A percentile compares a stretch with the other conserved stretches of the same genome.
Evolutionary conservation across 2,888 invertebrate species (phyloP).

Genomic region (Zele albiditarsus): DNA sequence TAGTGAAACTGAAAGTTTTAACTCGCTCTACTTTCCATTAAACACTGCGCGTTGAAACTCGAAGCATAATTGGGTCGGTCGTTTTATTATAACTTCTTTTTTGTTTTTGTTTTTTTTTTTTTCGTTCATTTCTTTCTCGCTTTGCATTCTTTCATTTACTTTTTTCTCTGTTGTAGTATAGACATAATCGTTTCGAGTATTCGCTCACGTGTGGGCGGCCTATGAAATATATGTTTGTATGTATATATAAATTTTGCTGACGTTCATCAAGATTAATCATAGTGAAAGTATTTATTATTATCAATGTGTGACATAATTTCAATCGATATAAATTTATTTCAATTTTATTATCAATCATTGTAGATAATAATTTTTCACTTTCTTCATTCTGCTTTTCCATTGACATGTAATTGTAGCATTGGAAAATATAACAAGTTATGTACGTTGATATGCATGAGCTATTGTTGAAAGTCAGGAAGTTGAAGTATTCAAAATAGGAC

Average conservation of each 20-base stretch:
- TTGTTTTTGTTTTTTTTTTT: constrained; percentile 37
- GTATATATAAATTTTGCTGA: background rate
- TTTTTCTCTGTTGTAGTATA: background rate
- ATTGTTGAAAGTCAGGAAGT: too few relatives aligned
- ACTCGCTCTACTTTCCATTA: constrained; percentile 69
- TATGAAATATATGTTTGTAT: background rate
- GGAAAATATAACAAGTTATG: too few relatives aligned
- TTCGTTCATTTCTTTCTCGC: background rate
- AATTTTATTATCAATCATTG: background rate
- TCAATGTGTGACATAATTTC: background rate
- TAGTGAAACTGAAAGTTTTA: constrained; percentile 68
- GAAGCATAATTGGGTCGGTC: constrained; percentile 47
- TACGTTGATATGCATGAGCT: too few relatives aligned
- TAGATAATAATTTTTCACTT: too few relatives aligned
- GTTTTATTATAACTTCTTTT: constrained; percentile 16
- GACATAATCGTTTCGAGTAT: background rate
- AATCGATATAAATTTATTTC: too few relatives aligned
- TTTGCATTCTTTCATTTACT: background rate
- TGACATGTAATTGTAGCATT: too few relatives aligned
- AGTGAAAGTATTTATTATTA: background rate
- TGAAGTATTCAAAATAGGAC: too few relatives aligned
- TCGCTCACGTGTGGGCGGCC: too few relatives aligned
- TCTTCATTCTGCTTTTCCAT: too few relatives aligned
- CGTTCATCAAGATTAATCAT: background rate
- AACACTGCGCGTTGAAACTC: constrained; percentile 20